phyloP scores from a whole-genome alignment of 37 sponge, comb jelly and placozoan genomes.

The Haliclona indistincta region DNA sequence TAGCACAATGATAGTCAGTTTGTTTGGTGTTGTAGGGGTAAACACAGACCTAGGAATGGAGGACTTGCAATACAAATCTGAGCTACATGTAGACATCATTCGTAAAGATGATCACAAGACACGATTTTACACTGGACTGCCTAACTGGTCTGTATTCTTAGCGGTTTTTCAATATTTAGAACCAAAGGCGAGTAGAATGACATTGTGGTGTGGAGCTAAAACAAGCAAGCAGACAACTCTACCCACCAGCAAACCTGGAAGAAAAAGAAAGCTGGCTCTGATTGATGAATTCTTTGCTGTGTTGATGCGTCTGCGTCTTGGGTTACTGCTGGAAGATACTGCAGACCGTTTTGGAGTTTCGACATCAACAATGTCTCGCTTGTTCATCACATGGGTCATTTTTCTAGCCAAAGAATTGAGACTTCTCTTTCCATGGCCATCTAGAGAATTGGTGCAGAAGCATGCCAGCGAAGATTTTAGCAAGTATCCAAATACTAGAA shows the following conservation, averaged over 20 bases:
- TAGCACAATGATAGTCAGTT: no score
- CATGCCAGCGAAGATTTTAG: no score
- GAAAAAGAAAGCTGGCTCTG: constrained; percentile 2
- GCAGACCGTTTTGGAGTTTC: neutral
- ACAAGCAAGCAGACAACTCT: neutral
- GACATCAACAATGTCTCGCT: constrained; percentile 13
- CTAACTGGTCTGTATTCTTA: constrained; percentile 15
- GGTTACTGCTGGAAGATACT: neutral
- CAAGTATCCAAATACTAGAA: constrained; percentile 24
- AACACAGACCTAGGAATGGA: no score
- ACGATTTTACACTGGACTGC: constrained; percentile 48
- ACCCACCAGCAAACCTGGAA: neutral
- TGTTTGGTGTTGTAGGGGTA: no score
- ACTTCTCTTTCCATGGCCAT: constrained; percentile 43
- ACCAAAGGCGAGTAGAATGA: constrained; percentile 39
- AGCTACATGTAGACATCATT: neutral
- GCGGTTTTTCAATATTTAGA: constrained; percentile 36
- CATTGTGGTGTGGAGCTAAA: constrained; percentile 7
- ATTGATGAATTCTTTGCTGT: constrained; percentile 30
- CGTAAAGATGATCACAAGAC: constrained; percentile 18
- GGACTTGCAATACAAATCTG: no score
- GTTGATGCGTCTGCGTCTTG: constrained; percentile 18
- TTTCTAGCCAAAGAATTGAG: constrained; percentile 25
- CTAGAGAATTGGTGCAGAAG: constrained; percentile 13
- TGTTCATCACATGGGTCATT: constrained; percentile 36